Conservation (phyloP, 35 echinoderm and acorn worm species). For the Holothuria glaberrima region DNA sequence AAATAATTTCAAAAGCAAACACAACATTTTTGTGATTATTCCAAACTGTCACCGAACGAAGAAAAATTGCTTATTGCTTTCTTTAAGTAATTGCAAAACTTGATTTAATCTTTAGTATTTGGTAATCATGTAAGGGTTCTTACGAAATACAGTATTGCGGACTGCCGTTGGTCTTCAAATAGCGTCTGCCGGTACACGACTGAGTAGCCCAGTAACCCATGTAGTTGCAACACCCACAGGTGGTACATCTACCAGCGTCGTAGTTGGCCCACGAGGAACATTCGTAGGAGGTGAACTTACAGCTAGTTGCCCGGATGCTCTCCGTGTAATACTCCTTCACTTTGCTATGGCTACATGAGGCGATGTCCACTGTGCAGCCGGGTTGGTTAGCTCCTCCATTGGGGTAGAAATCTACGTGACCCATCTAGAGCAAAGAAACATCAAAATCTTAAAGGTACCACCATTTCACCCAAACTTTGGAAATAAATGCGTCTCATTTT, state of each 20-base stretch:
- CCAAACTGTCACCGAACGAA: too few species aligned
- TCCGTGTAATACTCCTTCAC: slow-evolving; percentile 3
- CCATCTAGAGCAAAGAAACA: too few species aligned
- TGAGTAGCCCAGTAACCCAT: slow-evolving; percentile 23
- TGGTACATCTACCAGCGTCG: neutral
- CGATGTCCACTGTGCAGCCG: neutral
- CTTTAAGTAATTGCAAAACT: too few species aligned
- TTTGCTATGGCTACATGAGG: slow-evolving; percentile 11
- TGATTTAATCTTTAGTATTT: too few species aligned
- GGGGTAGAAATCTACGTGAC: slow-evolving; percentile 30
- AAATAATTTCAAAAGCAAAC: too few species aligned
- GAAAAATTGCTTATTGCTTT: too few species aligned
- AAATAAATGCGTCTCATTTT: too few species aligned
- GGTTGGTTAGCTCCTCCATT: neutral
- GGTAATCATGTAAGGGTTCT: neutral
- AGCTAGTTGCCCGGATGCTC: neutral
- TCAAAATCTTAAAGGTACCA: too few species aligned
- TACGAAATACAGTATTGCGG: slow-evolving; percentile 12
- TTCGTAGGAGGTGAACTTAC: slow-evolving; percentile 5
- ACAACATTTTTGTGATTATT: too few species aligned
- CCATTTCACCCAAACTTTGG: too few species aligned
- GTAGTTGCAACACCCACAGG: slow-evolving; percentile 40
- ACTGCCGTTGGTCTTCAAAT: neutral
- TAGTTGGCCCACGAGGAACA: neutral
- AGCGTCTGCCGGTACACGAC: slow-evolving; percentile 25